These are phyloP conservation scores for Toxotes chatareus DNA, from an alignment of 2,113 vertebrate species.

Conservation along the genomic window DNA sequence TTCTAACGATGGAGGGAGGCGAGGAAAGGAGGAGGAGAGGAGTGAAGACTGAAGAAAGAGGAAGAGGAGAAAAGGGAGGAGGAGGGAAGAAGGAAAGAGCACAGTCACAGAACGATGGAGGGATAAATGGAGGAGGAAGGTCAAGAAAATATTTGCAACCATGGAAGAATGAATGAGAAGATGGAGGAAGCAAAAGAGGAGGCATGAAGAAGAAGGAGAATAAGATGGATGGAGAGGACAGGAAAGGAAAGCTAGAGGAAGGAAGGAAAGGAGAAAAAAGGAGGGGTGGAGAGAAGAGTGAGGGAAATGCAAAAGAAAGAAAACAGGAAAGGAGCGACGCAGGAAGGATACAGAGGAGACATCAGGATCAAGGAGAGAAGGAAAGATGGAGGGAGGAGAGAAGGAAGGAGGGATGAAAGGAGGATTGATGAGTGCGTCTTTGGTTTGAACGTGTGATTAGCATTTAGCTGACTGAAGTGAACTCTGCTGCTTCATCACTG, in stretches of 20 bases:
- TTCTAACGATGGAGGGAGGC: slow-evolving; percentile 16
- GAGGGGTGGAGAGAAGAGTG: no score
- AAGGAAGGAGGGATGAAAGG: slow-evolving; percentile 30
- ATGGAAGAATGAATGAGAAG: background rate
- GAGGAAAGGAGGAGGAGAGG: background rate
- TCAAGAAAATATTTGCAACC: background rate
- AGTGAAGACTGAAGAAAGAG: background rate
- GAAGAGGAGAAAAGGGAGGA: background rate
- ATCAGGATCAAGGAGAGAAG: background rate
- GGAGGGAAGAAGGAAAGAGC: background rate
- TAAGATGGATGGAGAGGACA: background rate
- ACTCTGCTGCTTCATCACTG: slow-evolving; percentile 53
- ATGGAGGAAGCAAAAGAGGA: background rate
- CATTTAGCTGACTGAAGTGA: slow-evolving; percentile 72
- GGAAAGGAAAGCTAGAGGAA: no score
- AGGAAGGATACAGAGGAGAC: background rate
- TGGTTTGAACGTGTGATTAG: slow-evolving; percentile 65
- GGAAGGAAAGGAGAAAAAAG: background rate
- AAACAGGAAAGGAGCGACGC: background rate
- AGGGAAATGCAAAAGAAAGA: background rate
- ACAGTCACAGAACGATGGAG: background rate
- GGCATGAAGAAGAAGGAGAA: no score
- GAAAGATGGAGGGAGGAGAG: background rate
- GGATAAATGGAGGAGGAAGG: background rate
- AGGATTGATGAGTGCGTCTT: slow-evolving; percentile 66